Evolutionary conservation across 2,888 invertebrate genomes (phyloP).

Genomic region (Ellobium chinense): DNA sequence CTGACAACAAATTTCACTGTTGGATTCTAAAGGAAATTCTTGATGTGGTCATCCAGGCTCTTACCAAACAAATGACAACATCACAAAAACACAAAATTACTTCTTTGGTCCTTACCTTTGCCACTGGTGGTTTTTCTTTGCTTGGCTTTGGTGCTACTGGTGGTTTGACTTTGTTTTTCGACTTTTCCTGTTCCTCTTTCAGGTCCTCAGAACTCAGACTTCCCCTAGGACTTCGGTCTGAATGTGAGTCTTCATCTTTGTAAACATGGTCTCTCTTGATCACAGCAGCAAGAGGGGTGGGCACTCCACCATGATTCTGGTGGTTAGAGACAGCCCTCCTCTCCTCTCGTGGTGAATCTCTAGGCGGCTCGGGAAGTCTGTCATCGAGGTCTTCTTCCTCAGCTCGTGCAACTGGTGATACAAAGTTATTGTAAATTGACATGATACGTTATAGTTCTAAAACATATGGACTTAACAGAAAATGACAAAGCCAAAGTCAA

Average conservation of each 20-base stretch:
- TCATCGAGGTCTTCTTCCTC: slow-evolving; percentile 39
- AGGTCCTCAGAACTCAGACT: slow-evolving; percentile 42
- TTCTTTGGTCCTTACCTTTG: slow-evolving; percentile 37
- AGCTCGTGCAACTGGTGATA: neutral
- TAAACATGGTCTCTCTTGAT: neutral
- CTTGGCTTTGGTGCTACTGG: slow-evolving; percentile 43
- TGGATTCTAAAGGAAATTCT: too few relatives aligned
- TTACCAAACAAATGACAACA: too few relatives aligned
- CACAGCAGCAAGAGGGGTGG: slow-evolving; percentile 43
- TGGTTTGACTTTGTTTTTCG: slow-evolving; percentile 19
- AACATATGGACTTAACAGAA: neutral
- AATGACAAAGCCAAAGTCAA: too few relatives aligned
- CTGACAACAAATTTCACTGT: too few relatives aligned
- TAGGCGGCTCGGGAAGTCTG: slow-evolving; percentile 31
- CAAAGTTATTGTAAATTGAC: too few relatives aligned
- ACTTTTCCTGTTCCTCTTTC: slow-evolving; percentile 17
- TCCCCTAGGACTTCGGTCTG: slow-evolving; percentile 27
- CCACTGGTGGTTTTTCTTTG: slow-evolving; percentile 45
- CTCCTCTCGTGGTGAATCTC: slow-evolving; percentile 29
- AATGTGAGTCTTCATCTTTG: neutral
- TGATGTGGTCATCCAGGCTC: too few relatives aligned
- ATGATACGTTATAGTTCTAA: neutral
- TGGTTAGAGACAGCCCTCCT: slow-evolving; percentile 20
- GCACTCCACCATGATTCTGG: slow-evolving; percentile 31
- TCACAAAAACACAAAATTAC: too few relatives aligned